Percentiles rank a stretch among this genome's conserved stretches.
These are phyloP conservation scores for Crotalus helleri DNA, from an alignment of 2,113 vertebrate genomes.

Conservation along the genomic window DNA sequence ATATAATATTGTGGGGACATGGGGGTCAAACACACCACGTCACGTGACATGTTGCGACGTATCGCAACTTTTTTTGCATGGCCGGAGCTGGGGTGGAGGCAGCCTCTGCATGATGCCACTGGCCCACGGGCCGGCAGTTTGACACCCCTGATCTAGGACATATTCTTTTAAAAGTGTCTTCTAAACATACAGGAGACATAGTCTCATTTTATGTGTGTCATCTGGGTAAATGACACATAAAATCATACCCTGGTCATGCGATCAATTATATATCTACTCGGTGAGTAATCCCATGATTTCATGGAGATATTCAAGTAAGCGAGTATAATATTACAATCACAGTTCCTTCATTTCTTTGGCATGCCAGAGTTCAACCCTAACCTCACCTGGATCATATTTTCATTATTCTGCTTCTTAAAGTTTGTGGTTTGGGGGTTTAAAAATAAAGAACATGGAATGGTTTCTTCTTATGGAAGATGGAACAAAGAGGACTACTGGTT, in stretches of 20 bases:
- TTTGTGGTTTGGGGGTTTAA: neutral
- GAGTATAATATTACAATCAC: neutral
- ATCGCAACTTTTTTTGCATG: too few relatives aligned
- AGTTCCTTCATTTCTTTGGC: neutral
- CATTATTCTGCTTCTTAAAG: neutral
- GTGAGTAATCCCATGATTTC: neutral
- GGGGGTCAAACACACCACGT: too few relatives aligned
- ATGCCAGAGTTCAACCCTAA: neutral
- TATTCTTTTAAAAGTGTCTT: neutral
- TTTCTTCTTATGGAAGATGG: neutral
- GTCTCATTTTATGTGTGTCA: neutral
- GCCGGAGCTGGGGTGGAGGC: too few relatives aligned
- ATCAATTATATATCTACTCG: neutral
- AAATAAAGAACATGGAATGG: neutral
- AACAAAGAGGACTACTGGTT: neutral
- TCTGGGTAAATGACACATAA: neutral
- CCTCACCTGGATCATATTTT: neutral
- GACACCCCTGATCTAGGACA: neutral
- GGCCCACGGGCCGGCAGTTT: too few relatives aligned
- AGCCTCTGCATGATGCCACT: too few relatives aligned
- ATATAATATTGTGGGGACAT: neutral
- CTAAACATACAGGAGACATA: too few relatives aligned
- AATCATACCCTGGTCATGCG: neutral
- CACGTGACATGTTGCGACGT: too few relatives aligned
- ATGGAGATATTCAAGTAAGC: neutral